Conservation (phyloP, 1,140 invertebrate species). For the Drosophila bocqueti region DNA sequence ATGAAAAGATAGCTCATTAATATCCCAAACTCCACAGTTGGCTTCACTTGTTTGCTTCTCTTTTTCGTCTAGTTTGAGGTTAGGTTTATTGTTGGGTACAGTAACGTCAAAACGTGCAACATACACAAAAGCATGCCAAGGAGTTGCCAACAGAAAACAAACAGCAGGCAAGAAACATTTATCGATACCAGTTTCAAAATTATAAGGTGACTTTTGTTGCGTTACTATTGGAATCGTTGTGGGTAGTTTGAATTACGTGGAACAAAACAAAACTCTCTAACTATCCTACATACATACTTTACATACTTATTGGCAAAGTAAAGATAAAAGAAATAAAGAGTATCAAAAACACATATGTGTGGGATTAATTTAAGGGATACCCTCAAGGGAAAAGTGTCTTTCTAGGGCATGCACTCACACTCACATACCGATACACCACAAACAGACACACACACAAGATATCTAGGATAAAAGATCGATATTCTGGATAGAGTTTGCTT, state of each 20-base stretch:
- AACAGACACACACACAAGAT: slow-evolving; percentile 43
- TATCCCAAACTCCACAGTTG: not conserved
- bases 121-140: slow-evolving; percentile 45
- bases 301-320: slow-evolving; percentile 3
- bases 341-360: slow-evolving; percentile 5
- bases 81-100: slow-evolving; percentile 33
- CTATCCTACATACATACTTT: not conserved
- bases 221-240: slow-evolving; percentile 5
- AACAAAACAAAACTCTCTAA: slow-evolving; percentile 11
- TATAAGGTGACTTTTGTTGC: slow-evolving; percentile 4
- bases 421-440: slow-evolving; percentile 36
- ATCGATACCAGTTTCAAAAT: slow-evolving; percentile 15
- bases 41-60: not conserved
- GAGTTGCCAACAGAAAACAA: slow-evolving; percentile 29
- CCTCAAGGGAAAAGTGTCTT: slow-evolving; percentile 14
- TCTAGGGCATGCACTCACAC: slow-evolving; percentile 43
- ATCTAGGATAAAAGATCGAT: slow-evolving; percentile 17
- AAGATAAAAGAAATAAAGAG: not conserved
- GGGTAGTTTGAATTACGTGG: not conserved
- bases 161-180: slow-evolving; percentile 27
- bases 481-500: slow-evolving; percentile 13
- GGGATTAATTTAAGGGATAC: not conserved
- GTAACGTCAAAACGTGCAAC: slow-evolving; percentile 37
- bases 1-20: slow-evolving; percentile 50
- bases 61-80: slow-evolving; percentile 27